Base-by-base conservation (phyloP, 2,888 invertebrate genomes). In the Amphiduros pacificus region DNA sequence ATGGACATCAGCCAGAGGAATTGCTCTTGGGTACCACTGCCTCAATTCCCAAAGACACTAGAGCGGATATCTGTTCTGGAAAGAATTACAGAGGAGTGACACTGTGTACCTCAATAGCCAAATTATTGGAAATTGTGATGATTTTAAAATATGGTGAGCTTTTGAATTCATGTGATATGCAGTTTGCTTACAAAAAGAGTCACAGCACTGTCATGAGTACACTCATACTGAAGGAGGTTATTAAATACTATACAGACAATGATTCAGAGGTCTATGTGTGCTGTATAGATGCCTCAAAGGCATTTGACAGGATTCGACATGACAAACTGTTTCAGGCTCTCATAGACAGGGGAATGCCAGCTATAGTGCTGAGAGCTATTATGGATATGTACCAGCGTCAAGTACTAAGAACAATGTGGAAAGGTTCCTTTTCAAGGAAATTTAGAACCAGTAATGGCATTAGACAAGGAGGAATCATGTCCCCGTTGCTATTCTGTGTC, bases 1-100 rank as follows among this genome's bases (percentile, higher is more conserved):
- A 53, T 53, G 53, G 53, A 29, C 31, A 53, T 53, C 32, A 32
- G 28, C 53, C 53, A 22, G n/a, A 11, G 14, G 31, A 53, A 2
- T 29, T 53, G 14, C 20, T 32, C 6, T 29, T n/a, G 31, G 22
- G 31, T 28, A 29, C 27, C 2, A 32, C 31, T 11, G 32, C 20
- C 22, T n/a, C 28, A 5, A 53, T 53, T 6, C 53, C 53, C 17
- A 53, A 53, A 29, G 22, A 53, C 20, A 53, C 14, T 17, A 28
- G 29, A 17, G 32, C 22, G n/a, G 22, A 28, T 22, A 2, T 29
- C 2, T 31, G 31, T 32, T 2, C 31, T 29, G 22, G n/a, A 2
- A 22, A 29, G 2, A 53, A 53, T 29, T 53, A 53, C 20, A 26
- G 53, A 29, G 53, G 53, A 9, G 20, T 53, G 11, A n/a, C 29